Evolutionary conservation across 2,888 invertebrate species (phyloP).

Genomic region (Oxystoma pomonae): DNA sequence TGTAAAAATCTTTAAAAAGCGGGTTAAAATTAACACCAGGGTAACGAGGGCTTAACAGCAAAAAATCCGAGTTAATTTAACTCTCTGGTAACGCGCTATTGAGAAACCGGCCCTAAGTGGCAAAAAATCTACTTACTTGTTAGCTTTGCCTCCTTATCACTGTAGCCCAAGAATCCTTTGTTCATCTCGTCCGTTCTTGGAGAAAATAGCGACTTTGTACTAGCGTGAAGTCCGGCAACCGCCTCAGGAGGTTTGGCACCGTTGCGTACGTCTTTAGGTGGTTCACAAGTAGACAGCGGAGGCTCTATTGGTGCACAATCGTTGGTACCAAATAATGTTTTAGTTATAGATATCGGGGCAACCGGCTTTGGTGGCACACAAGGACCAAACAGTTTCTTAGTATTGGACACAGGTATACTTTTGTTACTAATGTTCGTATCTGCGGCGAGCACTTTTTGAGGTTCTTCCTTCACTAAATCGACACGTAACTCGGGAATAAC

Average conservation of each 20-base stretch:
- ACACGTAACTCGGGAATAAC: slow-evolving; percentile 15
- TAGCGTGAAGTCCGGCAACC: slow-evolving; percentile 55
- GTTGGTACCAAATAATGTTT: neutral
- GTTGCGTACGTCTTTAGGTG: slow-evolving; percentile 2
- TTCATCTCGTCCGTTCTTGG: slow-evolving; percentile 90
- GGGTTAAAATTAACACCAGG: too few relatives aligned
- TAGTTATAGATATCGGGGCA: neutral
- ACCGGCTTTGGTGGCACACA: slow-evolving; percentile 23
- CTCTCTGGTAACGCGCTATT: too few relatives aligned
- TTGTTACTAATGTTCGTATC: neutral
- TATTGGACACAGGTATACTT: slow-evolving; percentile 33
- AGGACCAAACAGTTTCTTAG: slow-evolving; percentile 42
- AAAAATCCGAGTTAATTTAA: too few relatives aligned
- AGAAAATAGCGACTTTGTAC: slow-evolving; percentile 72
- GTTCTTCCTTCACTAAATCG: slow-evolving; percentile 14
- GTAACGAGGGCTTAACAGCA: too few relatives aligned
- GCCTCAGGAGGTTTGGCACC: slow-evolving; percentile 16
- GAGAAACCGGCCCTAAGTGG: too few relatives aligned
- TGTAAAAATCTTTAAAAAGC: too few relatives aligned
- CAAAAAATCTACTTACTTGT: slow-evolving; percentile 68
- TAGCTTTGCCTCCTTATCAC: slow-evolving; percentile 76
- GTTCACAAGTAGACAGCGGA: neutral
- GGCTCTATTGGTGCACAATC: neutral
- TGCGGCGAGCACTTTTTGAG: slow-evolving; percentile 3
- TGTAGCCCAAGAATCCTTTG: slow-evolving; percentile 85